These are phyloP conservation scores for Dipodomys spectabilis DNA, from an alignment of 2,113 vertebrate genomes.

Conservation along the genomic window DNA sequence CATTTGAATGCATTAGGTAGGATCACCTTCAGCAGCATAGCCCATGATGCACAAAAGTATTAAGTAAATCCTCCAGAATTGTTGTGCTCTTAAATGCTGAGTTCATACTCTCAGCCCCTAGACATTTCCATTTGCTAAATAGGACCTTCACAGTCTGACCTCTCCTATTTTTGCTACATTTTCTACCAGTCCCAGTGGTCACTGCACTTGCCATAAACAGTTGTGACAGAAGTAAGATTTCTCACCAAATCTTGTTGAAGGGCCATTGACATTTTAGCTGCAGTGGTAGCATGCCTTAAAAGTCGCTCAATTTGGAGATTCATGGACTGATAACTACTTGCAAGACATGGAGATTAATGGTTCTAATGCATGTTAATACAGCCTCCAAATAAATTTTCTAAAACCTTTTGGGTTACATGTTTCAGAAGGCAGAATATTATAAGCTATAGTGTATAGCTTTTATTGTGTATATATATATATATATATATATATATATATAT, in stretches of 20 bases:
- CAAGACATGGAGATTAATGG: background rate
- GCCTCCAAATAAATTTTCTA: background rate
- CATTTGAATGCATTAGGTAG: background rate
- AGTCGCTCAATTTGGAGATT: constrained; percentile 10
- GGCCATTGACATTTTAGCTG: constrained; percentile 68
- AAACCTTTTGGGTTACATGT: constrained; percentile 1
- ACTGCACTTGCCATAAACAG: background rate
- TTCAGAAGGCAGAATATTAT: constrained; percentile 2
- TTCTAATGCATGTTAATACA: background rate
- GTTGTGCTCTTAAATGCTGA: constrained; percentile 12
- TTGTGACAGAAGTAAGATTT: constrained; percentile 49
- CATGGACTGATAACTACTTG: background rate
- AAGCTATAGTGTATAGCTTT: too few relatives aligned
- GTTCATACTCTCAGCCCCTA: background rate
- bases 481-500: too few relatives aligned
- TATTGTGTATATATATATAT: too few relatives aligned
- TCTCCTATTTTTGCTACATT: constrained; percentile 12
- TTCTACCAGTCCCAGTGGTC: background rate
- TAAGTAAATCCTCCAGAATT: background rate
- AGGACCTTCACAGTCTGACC: constrained; percentile 30
- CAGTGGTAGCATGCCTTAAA: background rate
- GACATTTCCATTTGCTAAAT: background rate
- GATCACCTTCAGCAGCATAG: background rate
- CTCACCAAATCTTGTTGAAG: background rate
- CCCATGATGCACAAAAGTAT: background rate